Base-by-base conservation (phyloP, 2,888 invertebrate genomes). In the Philereme transversata region DNA sequence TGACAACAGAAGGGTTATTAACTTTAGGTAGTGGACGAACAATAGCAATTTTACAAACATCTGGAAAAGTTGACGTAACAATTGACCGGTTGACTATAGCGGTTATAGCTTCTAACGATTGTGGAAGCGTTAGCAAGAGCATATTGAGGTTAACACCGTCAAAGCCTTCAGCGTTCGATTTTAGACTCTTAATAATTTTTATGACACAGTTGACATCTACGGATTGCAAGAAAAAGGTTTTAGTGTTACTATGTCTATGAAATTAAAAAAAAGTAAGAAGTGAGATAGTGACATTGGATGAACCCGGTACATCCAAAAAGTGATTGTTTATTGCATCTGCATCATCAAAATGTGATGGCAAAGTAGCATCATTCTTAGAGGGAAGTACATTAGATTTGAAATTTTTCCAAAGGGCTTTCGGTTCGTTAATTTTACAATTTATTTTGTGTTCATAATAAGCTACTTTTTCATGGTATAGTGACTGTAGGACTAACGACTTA, bases 341-440 rank as follows among this genome's bases (percentile, higher is more conserved):
- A 57, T 57, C 57, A 57, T 57, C 2, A 57, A 35, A 10, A 44
- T 57, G 4, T 4, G 34, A 8, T 5, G 40, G n/a, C n/a, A 57
- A 22, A 11, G 41, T 36, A 3, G 3, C 33, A 9, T 51, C 8
- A 6, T 36, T 36, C 36, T 36, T 36, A 36, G 36, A 6, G 4
- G 36, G 36, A 4, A 36, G 6, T 5, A 36, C 36, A 5, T 4
- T 36, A 4, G 36, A 36, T 36, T 36, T 36, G 4, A 36, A 36
- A 36, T 36, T 36, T 36, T 36, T 36, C 36, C 36, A n/a, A 57
- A 50, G 6, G 4, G 4, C 5, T 47, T n/a, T n/a, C 3, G n/a
- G n/a, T n/a, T n/a, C n/a, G n/a, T n/a, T n/a, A n/a, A n/a, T n/a
- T n/a, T n/a, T n/a, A n/a, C n/a, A n/a, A n/a, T n/a, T n/a, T n/a